Evolutionary conservation across 2,797 vertebrate genomes (phyloP).

Genomic region (Phataginus tricuspis): DNA sequence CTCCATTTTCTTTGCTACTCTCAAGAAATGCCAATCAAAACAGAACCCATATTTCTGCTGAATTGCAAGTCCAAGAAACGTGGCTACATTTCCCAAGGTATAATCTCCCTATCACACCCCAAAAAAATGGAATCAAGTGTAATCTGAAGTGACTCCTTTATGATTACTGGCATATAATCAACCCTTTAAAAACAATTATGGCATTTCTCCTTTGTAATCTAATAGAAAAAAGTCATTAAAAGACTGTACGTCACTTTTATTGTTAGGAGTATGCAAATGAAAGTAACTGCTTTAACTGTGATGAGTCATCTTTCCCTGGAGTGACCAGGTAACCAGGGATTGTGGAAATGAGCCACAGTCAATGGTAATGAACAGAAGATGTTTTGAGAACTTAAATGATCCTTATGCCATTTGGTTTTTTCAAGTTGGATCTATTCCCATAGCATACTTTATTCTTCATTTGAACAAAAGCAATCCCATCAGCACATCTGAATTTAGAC

Average conservation of each 20-base stretch:
- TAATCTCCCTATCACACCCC: not conserved
- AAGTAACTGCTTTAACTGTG: not conserved
- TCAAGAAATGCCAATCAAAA: not conserved
- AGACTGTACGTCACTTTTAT: conserved; percentile 6
- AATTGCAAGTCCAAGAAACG: conserved; percentile 13
- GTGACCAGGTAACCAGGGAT: not conserved
- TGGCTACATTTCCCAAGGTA: not conserved
- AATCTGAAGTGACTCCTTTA: conserved; percentile 33
- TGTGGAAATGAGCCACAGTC: not conserved
- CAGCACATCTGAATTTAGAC: not conserved
- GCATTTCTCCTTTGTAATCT: not conserved
- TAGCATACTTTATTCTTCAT: not conserved
- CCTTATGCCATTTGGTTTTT: not conserved
- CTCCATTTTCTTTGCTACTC: conserved; percentile 1
- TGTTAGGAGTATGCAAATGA: not conserved
- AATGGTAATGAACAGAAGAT: not conserved
- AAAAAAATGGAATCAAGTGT: conserved; percentile 47
- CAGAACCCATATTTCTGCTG: not conserved
- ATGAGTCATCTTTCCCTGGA: not conserved
- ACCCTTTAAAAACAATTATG: not conserved
- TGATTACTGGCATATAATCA: conserved; percentile 12
- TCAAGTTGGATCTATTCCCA: not conserved
- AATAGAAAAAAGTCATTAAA: not conserved
- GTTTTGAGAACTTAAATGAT: not conserved
- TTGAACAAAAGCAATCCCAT: conserved; percentile 47